Percentiles rank a stretch among this genome's conserved stretches.
Conservation (phyloP, 1,140 invertebrate genomes). For the Ostrea edulis region DNA sequence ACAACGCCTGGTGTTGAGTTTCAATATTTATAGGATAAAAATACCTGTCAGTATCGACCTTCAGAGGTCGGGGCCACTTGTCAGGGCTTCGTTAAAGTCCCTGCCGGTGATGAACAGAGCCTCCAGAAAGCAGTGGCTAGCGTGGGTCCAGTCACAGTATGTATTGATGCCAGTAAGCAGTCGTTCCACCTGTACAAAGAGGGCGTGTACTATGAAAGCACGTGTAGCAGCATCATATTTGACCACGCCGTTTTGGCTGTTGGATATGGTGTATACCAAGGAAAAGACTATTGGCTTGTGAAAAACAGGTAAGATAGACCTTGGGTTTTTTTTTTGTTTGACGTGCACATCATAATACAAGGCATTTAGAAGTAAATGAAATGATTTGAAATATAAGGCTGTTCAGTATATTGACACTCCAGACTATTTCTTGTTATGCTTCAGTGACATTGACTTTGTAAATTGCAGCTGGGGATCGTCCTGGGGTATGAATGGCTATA, state of each 20-base stretch:
- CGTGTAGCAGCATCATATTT: neutral
- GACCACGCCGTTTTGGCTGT: constrained; percentile 82
- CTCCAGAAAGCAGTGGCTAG: constrained; percentile 40
- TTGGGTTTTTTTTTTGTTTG: too few relatives aligned
- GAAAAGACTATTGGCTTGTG: constrained; percentile 83
- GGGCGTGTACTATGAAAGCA: constrained; percentile 66
- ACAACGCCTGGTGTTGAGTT: neutral
- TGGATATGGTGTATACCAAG: constrained; percentile 82
- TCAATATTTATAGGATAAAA: neutral
- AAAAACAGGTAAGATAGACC: constrained; percentile 80
- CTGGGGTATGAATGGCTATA: constrained; percentile 94
- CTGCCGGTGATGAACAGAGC: neutral
- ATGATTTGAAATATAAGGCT: neutral
- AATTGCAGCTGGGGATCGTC: constrained; percentile 85
- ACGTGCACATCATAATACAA: too few relatives aligned
- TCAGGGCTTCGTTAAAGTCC: neutral
- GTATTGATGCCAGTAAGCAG: constrained; percentile 87
- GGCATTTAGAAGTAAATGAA: too few relatives aligned
- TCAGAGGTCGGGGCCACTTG: neutral
- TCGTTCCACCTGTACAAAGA: constrained; percentile 56
- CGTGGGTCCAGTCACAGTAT: constrained; percentile 81
- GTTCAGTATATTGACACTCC: neutral
- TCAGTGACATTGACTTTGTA: neutral
- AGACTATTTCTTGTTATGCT: neutral
- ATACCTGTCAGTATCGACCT: neutral